phyloP scores from a whole-genome alignment of 2,113 vertebrate species.

The Zootoca vivipara region DNA sequence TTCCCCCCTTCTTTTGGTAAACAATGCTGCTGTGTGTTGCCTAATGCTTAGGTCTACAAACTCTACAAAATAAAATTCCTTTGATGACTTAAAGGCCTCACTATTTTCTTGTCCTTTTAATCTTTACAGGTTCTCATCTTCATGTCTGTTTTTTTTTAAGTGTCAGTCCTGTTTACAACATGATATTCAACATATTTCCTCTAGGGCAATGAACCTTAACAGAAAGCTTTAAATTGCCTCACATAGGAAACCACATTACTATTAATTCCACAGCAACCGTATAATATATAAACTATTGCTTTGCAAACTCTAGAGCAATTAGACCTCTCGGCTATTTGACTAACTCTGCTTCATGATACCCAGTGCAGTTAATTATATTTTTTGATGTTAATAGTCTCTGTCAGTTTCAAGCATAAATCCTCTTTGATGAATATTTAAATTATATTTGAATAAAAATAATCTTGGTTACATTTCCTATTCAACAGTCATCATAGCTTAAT shows the following conservation, averaged over 20 bases:
- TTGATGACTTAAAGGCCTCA: constrained; percentile 58
- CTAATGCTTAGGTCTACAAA: not conserved
- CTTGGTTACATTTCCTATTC: constrained; percentile 85
- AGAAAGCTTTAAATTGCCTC: constrained; percentile 77
- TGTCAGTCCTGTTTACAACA: constrained; percentile 79
- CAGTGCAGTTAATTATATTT: constrained; percentile 86
- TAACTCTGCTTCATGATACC: constrained; percentile 82
- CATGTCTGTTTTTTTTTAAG: constrained; percentile 56
- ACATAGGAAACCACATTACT: constrained; percentile 81
- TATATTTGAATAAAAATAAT: constrained; percentile 89
- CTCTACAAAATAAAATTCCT: constrained; percentile 3
- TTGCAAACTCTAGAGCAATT: constrained; percentile 78
- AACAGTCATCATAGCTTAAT: constrained; percentile 82
- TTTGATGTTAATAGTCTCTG: constrained; percentile 87
- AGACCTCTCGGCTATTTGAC: constrained; percentile 83
- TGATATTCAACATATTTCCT: constrained; percentile 77
- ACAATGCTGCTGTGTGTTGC: not conserved
- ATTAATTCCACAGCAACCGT: constrained; percentile 79
- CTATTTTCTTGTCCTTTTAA: constrained; percentile 56
- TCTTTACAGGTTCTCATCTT: constrained; percentile 55
- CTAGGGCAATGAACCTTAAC: constrained; percentile 78
- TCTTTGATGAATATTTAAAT: constrained; percentile 91
- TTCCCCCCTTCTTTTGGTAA: not conserved
- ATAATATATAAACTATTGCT: constrained; percentile 78
- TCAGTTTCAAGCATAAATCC: constrained; percentile 84